Evolutionary conservation across 2,797 vertebrate genomes (phyloP).

Genomic region (Scarus forsteni): DNA sequence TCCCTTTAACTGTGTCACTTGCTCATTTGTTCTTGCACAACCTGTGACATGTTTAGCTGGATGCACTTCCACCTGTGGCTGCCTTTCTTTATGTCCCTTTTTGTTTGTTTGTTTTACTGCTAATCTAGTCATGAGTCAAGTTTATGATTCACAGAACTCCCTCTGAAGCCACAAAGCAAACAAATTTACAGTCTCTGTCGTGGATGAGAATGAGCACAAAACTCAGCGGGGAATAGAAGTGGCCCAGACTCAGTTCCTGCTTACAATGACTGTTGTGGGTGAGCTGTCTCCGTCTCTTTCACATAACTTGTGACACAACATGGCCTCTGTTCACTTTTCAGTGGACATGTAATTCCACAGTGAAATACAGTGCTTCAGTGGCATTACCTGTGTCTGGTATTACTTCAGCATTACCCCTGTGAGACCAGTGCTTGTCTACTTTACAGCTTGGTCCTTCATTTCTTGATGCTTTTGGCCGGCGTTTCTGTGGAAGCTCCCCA

Average conservation of each 20-base stretch:
- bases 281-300: slow-evolving; percentile 5
- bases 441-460: slow-evolving; percentile 37
- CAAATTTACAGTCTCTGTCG: slow-evolving; percentile 42
- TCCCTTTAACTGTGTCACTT: too few species aligned
- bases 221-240: slow-evolving; percentile 12
- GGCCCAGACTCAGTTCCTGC: slow-evolving; percentile 26
- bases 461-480: slow-evolving; percentile 49
- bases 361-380: slow-evolving; percentile 37
- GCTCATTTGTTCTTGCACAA: background rate
- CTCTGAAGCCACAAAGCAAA: slow-evolving; percentile 37
- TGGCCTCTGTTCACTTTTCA: slow-evolving; percentile 9
- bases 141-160: slow-evolving; percentile 37
- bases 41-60: background rate
- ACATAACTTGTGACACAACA: slow-evolving; percentile 15
- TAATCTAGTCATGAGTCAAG: slow-evolving; percentile 29
- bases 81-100: too few species aligned
- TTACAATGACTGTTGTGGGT: slow-evolving; percentile 33
- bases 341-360: slow-evolving; percentile 22
- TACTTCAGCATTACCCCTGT: slow-evolving; percentile 17
- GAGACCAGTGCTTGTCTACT: slow-evolving; percentile 9
- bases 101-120: slow-evolving; percentile 6
- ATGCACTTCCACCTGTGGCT: background rate
- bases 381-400: slow-evolving; percentile 37
- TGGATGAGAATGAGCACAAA: slow-evolving; percentile 35
- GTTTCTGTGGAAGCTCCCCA: slow-evolving; percentile 61